Conservation (phyloP, 2,113 vertebrate species). For the Gopherus evgoodei region DNA sequence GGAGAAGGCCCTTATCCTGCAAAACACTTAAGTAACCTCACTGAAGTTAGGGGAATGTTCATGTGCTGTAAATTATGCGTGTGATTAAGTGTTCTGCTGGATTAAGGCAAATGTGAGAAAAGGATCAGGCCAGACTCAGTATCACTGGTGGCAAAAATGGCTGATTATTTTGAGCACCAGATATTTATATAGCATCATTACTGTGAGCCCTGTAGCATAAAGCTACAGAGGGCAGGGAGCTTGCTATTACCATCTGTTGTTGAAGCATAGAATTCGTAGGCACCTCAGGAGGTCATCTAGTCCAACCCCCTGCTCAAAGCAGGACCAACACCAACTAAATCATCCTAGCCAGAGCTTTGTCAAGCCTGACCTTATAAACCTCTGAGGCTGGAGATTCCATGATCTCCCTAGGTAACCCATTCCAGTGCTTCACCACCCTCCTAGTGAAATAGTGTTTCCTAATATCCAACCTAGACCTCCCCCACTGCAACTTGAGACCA, state of each 20-base stretch:
- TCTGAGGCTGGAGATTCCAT: too few relatives aligned
- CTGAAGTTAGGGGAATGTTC: not conserved
- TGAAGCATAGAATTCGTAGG: too few relatives aligned
- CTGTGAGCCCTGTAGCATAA: not conserved
- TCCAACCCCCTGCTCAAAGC: too few relatives aligned
- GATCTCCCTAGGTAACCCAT: too few relatives aligned
- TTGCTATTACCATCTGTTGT: fast-evolving
- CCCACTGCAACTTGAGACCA: too few relatives aligned
- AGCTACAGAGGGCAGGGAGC: fast-evolving
- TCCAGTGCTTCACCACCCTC: too few relatives aligned
- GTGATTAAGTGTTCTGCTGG: not conserved
- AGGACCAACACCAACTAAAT: too few relatives aligned
- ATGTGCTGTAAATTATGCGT: fast-evolving
- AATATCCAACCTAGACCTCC: too few relatives aligned
- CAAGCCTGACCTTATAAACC: too few relatives aligned
- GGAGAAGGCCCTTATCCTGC: fast-evolving
- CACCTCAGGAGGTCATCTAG: too few relatives aligned
- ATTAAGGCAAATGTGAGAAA: fast-evolving
- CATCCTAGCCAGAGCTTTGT: too few relatives aligned
- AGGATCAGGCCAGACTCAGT: not conserved
- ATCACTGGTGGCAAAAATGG: not conserved
- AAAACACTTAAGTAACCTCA: not conserved
- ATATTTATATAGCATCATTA: not conserved
- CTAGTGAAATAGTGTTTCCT: too few relatives aligned
- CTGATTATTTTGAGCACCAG: not conserved